phyloP scores from a whole-genome alignment of 2,797 vertebrate genomes.

The Menidia menidia region DNA sequence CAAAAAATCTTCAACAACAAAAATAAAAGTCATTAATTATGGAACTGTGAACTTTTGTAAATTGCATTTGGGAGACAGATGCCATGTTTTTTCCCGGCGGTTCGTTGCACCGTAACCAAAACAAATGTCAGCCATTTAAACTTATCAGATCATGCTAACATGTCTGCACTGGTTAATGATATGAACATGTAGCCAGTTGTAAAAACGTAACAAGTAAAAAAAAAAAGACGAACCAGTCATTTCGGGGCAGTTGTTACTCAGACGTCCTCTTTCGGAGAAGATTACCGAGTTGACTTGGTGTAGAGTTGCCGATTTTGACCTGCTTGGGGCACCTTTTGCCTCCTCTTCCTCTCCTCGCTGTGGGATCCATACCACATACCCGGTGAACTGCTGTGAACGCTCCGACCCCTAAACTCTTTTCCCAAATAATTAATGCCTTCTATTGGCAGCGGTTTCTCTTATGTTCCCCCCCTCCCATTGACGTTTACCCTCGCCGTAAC shows the following conservation, averaged over 20 bases:
- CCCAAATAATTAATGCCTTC: conserved; percentile 55
- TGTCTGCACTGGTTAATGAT: too few species aligned
- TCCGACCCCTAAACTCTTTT: conserved; percentile 49
- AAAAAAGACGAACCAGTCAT: background rate
- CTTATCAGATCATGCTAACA: too few species aligned
- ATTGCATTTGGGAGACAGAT: too few species aligned
- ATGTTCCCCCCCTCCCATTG: conserved; percentile 9
- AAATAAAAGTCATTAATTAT: too few species aligned
- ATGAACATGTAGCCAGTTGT: background rate
- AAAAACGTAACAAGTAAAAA: background rate
- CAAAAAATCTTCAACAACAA: too few species aligned
- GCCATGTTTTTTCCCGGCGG: too few species aligned
- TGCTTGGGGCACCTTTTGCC: conserved; percentile 31
- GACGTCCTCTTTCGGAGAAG: background rate
- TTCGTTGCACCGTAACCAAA: too few species aligned
- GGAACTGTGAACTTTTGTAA: too few species aligned
- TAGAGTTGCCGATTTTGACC: background rate
- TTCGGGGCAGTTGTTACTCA: background rate
- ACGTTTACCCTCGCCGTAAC: conserved; percentile 45
- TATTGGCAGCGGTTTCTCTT: conserved; percentile 23
- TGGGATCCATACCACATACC: conserved; percentile 1
- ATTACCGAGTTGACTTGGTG: background rate
- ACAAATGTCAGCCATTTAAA: too few species aligned
- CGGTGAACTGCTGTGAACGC: conserved; percentile 13
- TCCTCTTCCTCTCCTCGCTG: conserved; percentile 11